Evolutionary conservation across 2,888 invertebrate genomes (phyloP).

Genomic region (Idaea straminata): DNA sequence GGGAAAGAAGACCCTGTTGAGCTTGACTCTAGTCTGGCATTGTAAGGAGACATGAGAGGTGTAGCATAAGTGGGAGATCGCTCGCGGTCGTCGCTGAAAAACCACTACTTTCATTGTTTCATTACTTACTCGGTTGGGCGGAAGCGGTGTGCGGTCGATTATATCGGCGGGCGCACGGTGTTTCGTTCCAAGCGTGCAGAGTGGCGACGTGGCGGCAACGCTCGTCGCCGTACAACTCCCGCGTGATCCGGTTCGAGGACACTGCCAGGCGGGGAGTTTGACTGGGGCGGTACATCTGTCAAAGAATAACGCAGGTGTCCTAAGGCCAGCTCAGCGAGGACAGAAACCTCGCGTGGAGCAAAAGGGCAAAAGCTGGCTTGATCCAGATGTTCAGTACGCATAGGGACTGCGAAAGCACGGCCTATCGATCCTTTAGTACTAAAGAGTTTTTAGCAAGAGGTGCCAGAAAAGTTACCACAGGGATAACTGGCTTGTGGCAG

Average conservation of each 20-base stretch:
- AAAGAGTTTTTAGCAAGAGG: too few relatives aligned
- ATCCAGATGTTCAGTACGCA: too few relatives aligned
- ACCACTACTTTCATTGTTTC: conserved; percentile 52
- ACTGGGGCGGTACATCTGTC: conserved; percentile 22
- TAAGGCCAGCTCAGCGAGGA: too few relatives aligned
- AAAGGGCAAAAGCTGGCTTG: too few relatives aligned
- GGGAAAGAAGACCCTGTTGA: too few relatives aligned
- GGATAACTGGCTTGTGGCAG: too few relatives aligned
- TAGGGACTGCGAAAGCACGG: too few relatives aligned
- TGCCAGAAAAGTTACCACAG: too few relatives aligned
- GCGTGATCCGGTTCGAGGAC: conserved; percentile 56
- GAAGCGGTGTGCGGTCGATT: conserved; percentile 23
- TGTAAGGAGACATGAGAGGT: conserved; percentile 82
- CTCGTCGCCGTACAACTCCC: too few relatives aligned
- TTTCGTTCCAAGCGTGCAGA: not conserved
- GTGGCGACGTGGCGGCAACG: too few relatives aligned
- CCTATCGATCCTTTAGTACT: too few relatives aligned
- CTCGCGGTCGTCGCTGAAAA: conserved; percentile 53
- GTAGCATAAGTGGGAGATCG: conserved; percentile 78
- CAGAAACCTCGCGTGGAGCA: too few relatives aligned
- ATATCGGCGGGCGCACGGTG: conserved; percentile 23
- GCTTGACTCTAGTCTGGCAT: conserved; percentile 13
- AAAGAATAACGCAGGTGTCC: conserved; percentile 34
- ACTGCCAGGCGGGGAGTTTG: conserved; percentile 57
- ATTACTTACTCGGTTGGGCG: conserved; percentile 49